phyloP scores from a whole-genome alignment of 2,113 vertebrate genomes.

The Notothenia rossii region DNA sequence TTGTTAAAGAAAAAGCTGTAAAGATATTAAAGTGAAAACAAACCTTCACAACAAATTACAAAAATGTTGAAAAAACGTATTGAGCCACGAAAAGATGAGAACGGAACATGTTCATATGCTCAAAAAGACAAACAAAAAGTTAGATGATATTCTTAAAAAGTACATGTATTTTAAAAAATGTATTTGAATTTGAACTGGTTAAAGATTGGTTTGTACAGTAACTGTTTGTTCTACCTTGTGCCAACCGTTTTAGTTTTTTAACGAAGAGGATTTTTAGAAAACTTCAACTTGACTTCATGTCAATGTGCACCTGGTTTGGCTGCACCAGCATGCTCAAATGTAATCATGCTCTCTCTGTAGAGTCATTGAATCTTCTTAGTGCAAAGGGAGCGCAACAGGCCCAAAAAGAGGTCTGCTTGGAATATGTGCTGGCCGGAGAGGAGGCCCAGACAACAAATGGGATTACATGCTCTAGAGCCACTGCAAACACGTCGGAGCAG shows the following conservation, averaged over 20 bases:
- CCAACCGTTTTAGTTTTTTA: neutral
- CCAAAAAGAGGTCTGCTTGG: conserved; percentile 56
- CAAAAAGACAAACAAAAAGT: neutral
- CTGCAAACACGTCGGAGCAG: conserved; percentile 35
- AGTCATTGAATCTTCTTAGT: conserved; percentile 66
- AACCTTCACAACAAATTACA: neutral
- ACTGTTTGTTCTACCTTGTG: no score
- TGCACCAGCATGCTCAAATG: conserved; percentile 30
- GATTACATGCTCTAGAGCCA: conserved; percentile 60
- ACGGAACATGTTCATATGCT: no score
- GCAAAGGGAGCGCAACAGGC: conserved; percentile 46
- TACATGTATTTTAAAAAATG: no score
- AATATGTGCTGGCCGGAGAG: conserved; percentile 46
- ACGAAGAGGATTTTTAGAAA: no score
- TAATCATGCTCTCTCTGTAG: conserved; percentile 53
- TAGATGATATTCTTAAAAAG: neutral
- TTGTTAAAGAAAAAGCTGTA: no score
- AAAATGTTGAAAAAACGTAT: no score
- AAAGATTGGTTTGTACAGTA: no score
- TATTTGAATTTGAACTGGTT: no score
- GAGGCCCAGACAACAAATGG: conserved; percentile 58
- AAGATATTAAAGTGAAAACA: neutral
- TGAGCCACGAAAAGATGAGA: no score
- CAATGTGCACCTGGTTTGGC: conserved; percentile 1
- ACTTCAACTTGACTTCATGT: neutral